A percentile compares a stretch with the other conserved stretches of the same genome.
These are phyloP conservation scores for Zootoca vivipara DNA, from an alignment of 2,113 vertebrate species.

Conservation along the genomic window DNA sequence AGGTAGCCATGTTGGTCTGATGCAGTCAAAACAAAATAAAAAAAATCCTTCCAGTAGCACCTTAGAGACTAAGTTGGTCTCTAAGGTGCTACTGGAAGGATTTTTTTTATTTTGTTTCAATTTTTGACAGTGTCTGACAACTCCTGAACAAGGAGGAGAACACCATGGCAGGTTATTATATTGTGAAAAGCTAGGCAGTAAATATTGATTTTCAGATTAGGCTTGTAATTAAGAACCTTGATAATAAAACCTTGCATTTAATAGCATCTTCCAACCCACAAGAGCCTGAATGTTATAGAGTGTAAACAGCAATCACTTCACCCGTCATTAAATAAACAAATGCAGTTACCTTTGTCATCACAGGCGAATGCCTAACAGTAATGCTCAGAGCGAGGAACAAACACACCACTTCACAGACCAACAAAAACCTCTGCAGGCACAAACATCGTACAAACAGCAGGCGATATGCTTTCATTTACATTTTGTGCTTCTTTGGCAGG, in stretches of 20 bases:
- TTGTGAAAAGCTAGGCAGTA: background rate
- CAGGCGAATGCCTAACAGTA: background rate
- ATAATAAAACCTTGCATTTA: slow-evolving; percentile 31
- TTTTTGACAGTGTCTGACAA: background rate
- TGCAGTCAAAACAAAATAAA: no score
- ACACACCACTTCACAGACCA: background rate
- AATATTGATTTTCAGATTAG: slow-evolving; percentile 29
- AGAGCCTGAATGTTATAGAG: background rate
- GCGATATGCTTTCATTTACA: background rate
- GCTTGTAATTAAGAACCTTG: slow-evolving; percentile 34
- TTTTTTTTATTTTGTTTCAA: no score
- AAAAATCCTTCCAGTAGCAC: no score
- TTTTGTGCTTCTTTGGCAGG: background rate
- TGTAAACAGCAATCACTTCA: slow-evolving; percentile 51
- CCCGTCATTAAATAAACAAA: slow-evolving; percentile 19
- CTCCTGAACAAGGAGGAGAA: background rate
- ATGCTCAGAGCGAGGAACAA: background rate
- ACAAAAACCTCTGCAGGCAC: background rate
- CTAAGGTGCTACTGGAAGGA: no score
- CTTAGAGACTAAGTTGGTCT: no score
- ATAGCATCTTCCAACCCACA: slow-evolving; percentile 14
- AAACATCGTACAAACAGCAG: background rate
- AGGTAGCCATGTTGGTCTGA: no score
- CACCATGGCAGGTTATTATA: background rate
- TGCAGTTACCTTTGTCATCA: slow-evolving; percentile 15